Evolutionary conservation across 1,140 invertebrate species (phyloP).

Genomic region (Gonatopus flavifemur): DNA sequence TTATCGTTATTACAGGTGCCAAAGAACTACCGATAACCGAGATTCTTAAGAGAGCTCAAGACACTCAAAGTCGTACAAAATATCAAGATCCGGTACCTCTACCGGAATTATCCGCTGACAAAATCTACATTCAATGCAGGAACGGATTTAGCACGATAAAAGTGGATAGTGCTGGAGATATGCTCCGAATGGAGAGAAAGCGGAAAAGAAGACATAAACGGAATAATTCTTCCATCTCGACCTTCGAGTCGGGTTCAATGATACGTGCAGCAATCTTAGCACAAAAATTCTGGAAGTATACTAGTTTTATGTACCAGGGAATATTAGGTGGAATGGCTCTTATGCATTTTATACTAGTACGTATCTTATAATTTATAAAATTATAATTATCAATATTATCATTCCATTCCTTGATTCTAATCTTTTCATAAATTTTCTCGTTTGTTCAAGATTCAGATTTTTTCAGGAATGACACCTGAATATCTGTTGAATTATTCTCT

Average conservation of each 20-base stretch:
- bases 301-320: conserved; percentile 49
- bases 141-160: conserved; percentile 52
- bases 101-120: conserved; percentile 46
- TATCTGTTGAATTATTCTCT: conserved; percentile 30
- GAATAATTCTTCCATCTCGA: neutral
- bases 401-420: too few species aligned
- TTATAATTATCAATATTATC: too few species aligned
- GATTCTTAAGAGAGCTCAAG: conserved; percentile 43
- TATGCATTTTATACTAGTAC: conserved; percentile 49
- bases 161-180: conserved; percentile 18
- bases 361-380: conserved; percentile 1
- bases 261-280: conserved; percentile 45
- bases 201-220: neutral
- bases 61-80: conserved; percentile 32
- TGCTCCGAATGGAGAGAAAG: neutral
- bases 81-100: conserved; percentile 45
- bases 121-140: conserved; percentile 51
- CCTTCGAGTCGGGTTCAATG: conserved; percentile 22
- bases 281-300: conserved; percentile 43
- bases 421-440: too few species aligned
- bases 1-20: too few species aligned
- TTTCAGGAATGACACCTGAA: too few species aligned
- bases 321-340: conserved; percentile 51
- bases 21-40: conserved; percentile 53
- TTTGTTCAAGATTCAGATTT: too few species aligned